These are phyloP conservation scores for Ylistrum balloti DNA, from an alignment of 1,140 invertebrate genomes.

Conservation along the genomic window DNA sequence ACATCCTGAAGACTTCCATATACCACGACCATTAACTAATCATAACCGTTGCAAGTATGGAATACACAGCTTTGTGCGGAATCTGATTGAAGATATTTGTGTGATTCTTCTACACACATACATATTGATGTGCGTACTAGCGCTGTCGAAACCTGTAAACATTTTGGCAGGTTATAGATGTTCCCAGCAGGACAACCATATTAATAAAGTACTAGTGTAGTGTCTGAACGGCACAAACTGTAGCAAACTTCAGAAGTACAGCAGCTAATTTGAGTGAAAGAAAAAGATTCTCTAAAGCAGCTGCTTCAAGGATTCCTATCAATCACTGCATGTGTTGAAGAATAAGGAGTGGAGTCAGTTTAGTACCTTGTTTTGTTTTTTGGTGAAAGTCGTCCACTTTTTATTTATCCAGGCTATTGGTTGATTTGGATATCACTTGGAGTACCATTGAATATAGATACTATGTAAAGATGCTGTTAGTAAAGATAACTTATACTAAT, in stretches of 20 bases:
- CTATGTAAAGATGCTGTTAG: too few relatives aligned
- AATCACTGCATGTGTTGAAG: neutral
- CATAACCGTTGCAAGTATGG: too few relatives aligned
- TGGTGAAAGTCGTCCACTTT: too few relatives aligned
- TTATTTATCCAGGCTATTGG: too few relatives aligned
- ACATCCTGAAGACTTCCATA: too few relatives aligned
- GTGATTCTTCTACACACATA: neutral
- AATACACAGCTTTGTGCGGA: neutral
- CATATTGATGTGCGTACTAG: neutral
- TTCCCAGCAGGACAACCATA: neutral
- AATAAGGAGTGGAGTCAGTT: neutral
- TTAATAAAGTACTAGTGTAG: neutral
- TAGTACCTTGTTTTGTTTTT: neutral
- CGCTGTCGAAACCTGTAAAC: neutral
- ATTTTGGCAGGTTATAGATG: neutral
- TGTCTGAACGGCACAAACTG: neutral
- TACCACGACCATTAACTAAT: too few relatives aligned
- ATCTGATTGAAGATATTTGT: neutral
- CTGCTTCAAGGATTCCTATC: neutral
- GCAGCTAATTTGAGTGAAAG: neutral
- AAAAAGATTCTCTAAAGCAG: neutral
- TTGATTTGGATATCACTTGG: too few relatives aligned
- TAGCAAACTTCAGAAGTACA: neutral
- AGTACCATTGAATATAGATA: too few relatives aligned
- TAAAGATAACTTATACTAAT: too few relatives aligned